Base-by-base conservation (phyloP, 2,113 vertebrate genomes). In the Amblyornis subalaris region DNA sequence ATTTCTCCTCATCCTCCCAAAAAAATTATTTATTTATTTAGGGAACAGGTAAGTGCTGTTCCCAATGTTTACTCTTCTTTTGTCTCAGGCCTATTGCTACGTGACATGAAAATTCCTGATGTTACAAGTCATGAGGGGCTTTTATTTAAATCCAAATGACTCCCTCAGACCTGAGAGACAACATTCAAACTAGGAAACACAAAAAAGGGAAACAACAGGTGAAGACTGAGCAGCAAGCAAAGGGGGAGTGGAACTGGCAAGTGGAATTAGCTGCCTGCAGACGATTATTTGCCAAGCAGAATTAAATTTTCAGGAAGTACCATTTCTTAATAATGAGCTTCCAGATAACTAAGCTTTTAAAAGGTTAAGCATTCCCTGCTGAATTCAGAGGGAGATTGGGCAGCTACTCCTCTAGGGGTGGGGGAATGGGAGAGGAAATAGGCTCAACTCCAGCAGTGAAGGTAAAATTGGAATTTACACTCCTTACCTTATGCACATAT, bases 201-300 rank as follows among this genome's bases (percentile, higher is more conserved):
- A 42, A 75, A 72, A 64, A 77, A 57, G 25, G 22, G 47, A 86
- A 86, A 62, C 0, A 0, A 48, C 7, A 29, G 44, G 24, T 74
- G 51, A 92, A 90, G 55, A 66, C 26, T 40, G 28, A 85, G 40
- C n/a, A 42, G 31, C 7, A 16, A 80, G 25, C 42, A 66, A 58
- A 73, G 13, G 6, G 22, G 54, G 53, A 88, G 14, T 42, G 2
- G 33, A 92, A 78, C 26, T 58, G 25, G 55, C n/a, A 70, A 44
- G 28, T 18, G 44, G 51, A 80, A 93, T 93, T 62, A 88, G 40
- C 62, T 83, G 84, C 60, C 78, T 60, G 40, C 20, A 76, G 47
- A 85, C 57, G 14, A 77, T 64, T 90, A 90, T 81, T 94, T 91
- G 65, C 60, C 44, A 74, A 76, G 64, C 14, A 91, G 72, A 96